These are phyloP conservation scores for Falco concolor DNA, from an alignment of 2,797 vertebrate genomes.

Conservation along the genomic window DNA sequence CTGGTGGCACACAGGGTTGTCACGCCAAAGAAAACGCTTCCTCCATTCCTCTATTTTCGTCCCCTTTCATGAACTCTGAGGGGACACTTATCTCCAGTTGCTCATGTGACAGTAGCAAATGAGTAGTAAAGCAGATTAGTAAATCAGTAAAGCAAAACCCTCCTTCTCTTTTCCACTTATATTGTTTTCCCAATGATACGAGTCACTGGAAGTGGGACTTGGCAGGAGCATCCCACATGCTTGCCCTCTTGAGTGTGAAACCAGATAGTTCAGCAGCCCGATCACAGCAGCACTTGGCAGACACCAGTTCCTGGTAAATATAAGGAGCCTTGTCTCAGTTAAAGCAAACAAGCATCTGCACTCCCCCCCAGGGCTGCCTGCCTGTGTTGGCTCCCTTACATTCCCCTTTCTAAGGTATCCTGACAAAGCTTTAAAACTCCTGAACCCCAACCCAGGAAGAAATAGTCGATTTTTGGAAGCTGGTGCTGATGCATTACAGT, in stretches of 20 bases:
- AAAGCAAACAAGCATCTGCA: not conserved
- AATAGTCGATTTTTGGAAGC: not conserved
- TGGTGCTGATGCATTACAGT: not conserved
- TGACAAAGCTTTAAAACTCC: not conserved
- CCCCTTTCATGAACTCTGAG: fast-evolving
- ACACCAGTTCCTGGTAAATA: not conserved
- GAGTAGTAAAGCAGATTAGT: not conserved
- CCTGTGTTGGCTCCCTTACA: not conserved
- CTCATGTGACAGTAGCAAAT: not conserved
- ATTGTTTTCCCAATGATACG: not conserved
- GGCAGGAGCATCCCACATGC: not conserved
- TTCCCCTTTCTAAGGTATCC: not conserved
- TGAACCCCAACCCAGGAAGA: fast-evolving
- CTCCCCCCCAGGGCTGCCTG: not conserved
- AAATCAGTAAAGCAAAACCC: not conserved
- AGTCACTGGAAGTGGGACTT: not conserved
- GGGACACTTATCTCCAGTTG: not conserved
- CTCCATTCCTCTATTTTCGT: not conserved
- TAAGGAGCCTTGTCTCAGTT: not conserved
- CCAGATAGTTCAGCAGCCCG: not conserved
- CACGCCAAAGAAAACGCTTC: not conserved
- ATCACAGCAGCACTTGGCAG: not conserved
- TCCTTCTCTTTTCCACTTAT: not conserved
- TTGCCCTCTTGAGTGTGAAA: not conserved
- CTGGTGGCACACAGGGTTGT: not conserved